A percentile compares a stretch with the other conserved stretches of the same genome.
Evolutionary conservation across 2,797 vertebrate genomes (phyloP).

Genomic region (Phyllotis vaccarum): DNA sequence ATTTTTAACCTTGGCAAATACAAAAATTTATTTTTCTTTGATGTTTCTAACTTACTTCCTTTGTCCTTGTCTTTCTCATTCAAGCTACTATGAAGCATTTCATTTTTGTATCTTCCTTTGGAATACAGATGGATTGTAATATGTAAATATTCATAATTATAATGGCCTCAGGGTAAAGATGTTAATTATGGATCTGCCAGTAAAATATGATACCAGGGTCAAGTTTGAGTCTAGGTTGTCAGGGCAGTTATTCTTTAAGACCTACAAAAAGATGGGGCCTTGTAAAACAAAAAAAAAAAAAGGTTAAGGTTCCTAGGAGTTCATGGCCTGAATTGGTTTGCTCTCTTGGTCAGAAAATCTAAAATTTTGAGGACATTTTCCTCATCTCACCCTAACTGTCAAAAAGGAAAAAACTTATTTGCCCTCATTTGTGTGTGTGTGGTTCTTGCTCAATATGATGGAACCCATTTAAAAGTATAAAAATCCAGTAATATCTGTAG

Average conservation of each 20-base stretch:
- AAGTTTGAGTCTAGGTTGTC: background rate
- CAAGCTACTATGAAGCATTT: background rate
- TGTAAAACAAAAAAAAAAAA: constrained; percentile 19
- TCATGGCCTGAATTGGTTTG: background rate
- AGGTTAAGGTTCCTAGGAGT: background rate
- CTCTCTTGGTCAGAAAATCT: background rate
- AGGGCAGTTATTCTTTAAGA: background rate
- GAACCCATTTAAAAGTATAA: background rate
- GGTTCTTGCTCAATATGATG: background rate
- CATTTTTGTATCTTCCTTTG: background rate
- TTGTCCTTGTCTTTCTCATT: background rate
- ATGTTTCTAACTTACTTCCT: background rate
- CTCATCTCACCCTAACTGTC: background rate
- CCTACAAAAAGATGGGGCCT: background rate
- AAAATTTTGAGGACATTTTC: background rate
- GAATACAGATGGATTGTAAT: background rate
- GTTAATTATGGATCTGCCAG: background rate
- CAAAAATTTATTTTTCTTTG: background rate
- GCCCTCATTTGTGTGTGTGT: background rate
- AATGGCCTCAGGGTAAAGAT: background rate
- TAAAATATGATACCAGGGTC: background rate
- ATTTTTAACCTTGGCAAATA: background rate
- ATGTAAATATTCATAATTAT: background rate
- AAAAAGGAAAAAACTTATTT: background rate
- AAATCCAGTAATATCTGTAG: background rate